These are phyloP conservation scores for Lithosia quadra DNA, from an alignment of 2,888 invertebrate species.

Conservation along the genomic window DNA sequence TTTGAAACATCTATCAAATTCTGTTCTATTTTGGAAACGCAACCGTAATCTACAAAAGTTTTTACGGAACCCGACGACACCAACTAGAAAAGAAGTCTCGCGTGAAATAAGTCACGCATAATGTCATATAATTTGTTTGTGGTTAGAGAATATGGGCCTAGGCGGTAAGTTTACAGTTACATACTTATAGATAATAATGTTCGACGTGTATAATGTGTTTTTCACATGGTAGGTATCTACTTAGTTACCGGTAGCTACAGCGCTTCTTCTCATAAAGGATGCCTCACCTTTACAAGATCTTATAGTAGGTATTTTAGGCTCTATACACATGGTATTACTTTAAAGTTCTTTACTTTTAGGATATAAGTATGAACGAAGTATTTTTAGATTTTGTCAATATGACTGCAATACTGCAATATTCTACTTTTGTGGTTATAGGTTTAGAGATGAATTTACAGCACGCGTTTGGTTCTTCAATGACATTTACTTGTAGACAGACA, in stretches of 20 bases:
- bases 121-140: conserved; percentile 21
- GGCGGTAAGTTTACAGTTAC: background rate
- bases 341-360: too few species aligned
- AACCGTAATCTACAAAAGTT: conserved; percentile 16
- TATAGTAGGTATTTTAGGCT: too few species aligned
- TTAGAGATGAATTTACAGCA: too few species aligned
- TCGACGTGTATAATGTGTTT: background rate
- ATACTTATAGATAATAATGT: conserved; percentile 1
- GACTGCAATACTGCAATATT: too few species aligned
- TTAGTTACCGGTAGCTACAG: background rate
- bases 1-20: background rate
- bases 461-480: too few species aligned
- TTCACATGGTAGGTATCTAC: too few species aligned
- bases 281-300: background rate
- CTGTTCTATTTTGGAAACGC: background rate
- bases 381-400: too few species aligned
- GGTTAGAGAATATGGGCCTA: conserved; percentile 22
- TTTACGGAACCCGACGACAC: conserved; percentile 15
- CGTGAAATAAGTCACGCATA: conserved; percentile 24
- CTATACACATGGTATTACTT: too few species aligned
- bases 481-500: too few species aligned
- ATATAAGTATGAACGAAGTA: too few species aligned
- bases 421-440: too few species aligned
- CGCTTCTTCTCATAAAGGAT: background rate
- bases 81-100: background rate